Evolutionary conservation across 2,888 invertebrate species (phyloP).

Genomic region (Melanostoma mellinum): DNA sequence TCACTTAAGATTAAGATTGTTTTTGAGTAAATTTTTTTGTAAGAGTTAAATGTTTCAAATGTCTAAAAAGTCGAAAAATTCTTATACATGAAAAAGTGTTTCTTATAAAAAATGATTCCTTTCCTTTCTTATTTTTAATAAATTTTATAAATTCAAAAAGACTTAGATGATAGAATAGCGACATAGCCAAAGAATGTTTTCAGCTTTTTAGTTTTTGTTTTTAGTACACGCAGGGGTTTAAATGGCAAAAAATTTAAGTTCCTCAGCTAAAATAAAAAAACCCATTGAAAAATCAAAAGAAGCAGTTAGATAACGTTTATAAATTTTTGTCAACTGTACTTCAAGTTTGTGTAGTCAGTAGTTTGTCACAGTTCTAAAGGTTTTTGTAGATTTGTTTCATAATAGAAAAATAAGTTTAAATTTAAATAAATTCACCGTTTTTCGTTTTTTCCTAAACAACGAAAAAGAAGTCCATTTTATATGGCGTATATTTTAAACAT

Average conservation of each 20-base stretch:
- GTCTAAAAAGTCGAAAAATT: constrained; percentile 68
- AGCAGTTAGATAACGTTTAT: neutral
- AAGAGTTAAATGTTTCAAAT: constrained; percentile 59
- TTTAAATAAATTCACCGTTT: constrained; percentile 16
- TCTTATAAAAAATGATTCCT: constrained; percentile 61
- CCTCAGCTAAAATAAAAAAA: constrained; percentile 12
- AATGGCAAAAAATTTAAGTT: neutral
- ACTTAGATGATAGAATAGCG: constrained; percentile 63
- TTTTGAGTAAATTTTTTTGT: constrained; percentile 5
- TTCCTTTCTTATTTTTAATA: constrained; percentile 29
- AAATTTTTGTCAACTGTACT: constrained; percentile 53
- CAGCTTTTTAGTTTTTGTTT: neutral
- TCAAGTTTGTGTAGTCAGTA: constrained; percentile 59
- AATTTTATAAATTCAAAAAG: constrained; percentile 49
- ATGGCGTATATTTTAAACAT: constrained; percentile 77
- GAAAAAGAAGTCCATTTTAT: constrained; percentile 39
- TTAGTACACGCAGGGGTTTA: neutral
- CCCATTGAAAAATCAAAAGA: too few relatives aligned
- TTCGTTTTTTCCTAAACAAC: constrained; percentile 25
- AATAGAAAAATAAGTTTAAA: constrained; percentile 11
- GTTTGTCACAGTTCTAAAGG: constrained; percentile 24
- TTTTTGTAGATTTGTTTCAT: constrained; percentile 16
- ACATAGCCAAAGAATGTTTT: constrained; percentile 53
- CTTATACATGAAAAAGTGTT: constrained; percentile 61
- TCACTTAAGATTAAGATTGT: constrained; percentile 66